A percentile compares a stretch with the other conserved stretches of the same genome.
These are phyloP conservation scores for Bhutanitis thaidina DNA, from an alignment of 2,888 invertebrate genomes.

Conservation along the genomic window DNA sequence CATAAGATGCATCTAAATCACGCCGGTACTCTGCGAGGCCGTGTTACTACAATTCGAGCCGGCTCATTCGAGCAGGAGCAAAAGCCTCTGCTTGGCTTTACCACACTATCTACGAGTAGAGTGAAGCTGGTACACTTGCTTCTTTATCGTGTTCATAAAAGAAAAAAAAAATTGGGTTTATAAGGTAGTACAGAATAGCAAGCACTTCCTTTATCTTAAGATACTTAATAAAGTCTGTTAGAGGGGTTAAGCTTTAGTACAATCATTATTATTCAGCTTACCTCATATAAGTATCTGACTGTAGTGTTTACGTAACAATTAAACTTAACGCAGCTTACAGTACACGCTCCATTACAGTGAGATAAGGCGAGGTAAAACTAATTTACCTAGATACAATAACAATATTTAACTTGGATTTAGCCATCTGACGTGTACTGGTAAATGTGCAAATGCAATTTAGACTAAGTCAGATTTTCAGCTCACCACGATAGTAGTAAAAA, in stretches of 20 bases:
- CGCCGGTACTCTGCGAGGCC: too few relatives aligned
- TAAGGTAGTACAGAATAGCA: too few relatives aligned
- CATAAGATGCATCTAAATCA: too few relatives aligned
- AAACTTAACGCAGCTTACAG: conserved; percentile 26
- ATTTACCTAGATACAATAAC: conserved; percentile 30
- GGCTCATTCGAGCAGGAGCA: too few relatives aligned
- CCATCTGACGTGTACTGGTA: conserved; percentile 22
- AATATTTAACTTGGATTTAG: conserved; percentile 27
- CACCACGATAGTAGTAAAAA: background rate
- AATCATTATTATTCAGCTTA: conserved; percentile 32
- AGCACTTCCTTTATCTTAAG: background rate
- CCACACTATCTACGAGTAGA: too few relatives aligned
- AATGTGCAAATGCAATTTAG: conserved; percentile 3
- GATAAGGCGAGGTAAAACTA: conserved; percentile 31
- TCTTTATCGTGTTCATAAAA: background rate
- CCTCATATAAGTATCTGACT: conserved; percentile 26
- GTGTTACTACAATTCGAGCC: too few relatives aligned
- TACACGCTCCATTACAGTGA: conserved; percentile 18
- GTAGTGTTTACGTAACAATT: conserved; percentile 39
- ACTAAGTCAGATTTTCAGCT: conserved; percentile 5
- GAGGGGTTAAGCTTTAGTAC: conserved; percentile 18
- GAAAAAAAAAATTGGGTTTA: background rate
- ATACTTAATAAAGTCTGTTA: conserved; percentile 13
- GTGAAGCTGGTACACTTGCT: background rate
- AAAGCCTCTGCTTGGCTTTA: too few relatives aligned